Evolutionary conservation across 2,888 invertebrate species (phyloP).

Genomic region (Pammene aurita): DNA sequence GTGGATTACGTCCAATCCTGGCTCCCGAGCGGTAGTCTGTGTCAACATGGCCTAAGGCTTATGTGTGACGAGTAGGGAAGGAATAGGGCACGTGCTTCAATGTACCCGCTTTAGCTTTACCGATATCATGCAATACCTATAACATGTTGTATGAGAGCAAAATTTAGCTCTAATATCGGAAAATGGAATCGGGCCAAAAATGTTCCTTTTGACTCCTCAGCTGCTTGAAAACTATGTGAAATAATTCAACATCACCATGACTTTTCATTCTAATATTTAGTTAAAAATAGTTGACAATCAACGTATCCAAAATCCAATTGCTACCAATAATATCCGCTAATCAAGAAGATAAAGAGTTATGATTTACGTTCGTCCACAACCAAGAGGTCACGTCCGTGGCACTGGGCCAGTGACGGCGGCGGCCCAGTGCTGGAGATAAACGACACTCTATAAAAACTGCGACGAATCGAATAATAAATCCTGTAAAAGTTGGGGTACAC

Average conservation of each 20-base stretch:
- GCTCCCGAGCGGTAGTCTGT: conserved; percentile 63
- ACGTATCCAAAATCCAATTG: conserved; percentile 28
- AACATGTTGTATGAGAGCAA: no score
- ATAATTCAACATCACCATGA: background rate
- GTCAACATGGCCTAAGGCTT: conserved; percentile 56
- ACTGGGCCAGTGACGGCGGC: conserved; percentile 53
- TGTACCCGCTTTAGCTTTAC: background rate
- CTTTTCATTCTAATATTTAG: background rate
- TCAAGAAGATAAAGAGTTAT: conserved; percentile 38
- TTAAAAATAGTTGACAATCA: background rate
- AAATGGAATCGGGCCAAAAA: no score
- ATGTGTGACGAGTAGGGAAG: conserved; percentile 3
- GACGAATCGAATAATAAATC: conserved; percentile 54
- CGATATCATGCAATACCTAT: background rate
- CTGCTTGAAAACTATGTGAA: no score
- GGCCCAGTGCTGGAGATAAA: conserved; percentile 57
- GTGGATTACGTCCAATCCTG: conserved; percentile 56
- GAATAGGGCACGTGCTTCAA: background rate
- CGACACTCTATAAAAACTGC: conserved; percentile 51
- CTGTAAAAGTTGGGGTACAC: conserved; percentile 44
- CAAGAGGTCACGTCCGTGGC: conserved; percentile 56
- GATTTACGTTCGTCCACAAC: conserved; percentile 39
- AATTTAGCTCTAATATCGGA: no score
- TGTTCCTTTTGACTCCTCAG: no score
- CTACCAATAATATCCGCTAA: conserved; percentile 41